phyloP scores from a whole-genome alignment of 2,797 vertebrate genomes.

The Streptopelia turtur region DNA sequence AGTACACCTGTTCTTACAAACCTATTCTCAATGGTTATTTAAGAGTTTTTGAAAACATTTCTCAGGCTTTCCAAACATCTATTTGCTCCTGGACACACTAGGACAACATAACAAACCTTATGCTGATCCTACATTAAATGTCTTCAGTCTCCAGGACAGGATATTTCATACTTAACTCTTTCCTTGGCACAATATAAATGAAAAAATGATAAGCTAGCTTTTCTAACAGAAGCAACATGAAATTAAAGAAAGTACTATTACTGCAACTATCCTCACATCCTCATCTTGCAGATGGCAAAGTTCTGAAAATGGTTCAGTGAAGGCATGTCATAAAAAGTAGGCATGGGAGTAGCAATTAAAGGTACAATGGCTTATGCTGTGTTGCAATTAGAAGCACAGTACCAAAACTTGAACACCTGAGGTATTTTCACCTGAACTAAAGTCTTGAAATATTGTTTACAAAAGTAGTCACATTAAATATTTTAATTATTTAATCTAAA shows the following conservation, averaged over 20 bases:
- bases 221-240: not conserved
- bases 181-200: not conserved
- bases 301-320: not conserved
- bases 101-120: not conserved
- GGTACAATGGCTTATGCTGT: not conserved
- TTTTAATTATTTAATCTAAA: not conserved
- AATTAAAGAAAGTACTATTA: not conserved
- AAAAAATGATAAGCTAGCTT: not conserved
- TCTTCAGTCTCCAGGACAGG: not conserved
- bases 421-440: not conserved
- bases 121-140: not conserved
- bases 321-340: not conserved
- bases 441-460: not conserved
- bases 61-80: not conserved
- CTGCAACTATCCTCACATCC: not conserved
- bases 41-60: not conserved
- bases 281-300: not conserved
- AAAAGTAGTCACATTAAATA: not conserved
- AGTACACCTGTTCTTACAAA: not conserved
- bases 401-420: not conserved
- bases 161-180: not conserved
- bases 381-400: not conserved
- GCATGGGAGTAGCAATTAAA: not conserved
- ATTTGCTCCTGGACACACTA: not conserved
- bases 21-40: not conserved